These are phyloP conservation scores for Cosmorhoe ocellata DNA, from an alignment of 2,888 invertebrate genomes.

Conservation along the genomic window DNA sequence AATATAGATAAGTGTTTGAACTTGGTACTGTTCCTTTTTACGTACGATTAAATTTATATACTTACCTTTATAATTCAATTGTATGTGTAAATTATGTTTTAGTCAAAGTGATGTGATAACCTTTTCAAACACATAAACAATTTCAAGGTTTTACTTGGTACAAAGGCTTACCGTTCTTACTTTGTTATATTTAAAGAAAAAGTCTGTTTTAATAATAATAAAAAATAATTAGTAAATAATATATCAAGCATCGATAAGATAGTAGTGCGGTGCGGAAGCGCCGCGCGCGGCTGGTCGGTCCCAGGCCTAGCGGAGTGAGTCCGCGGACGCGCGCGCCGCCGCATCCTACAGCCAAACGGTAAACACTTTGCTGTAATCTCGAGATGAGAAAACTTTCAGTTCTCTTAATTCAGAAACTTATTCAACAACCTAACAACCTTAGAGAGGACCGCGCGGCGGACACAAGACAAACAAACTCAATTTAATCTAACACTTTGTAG, in stretches of 20 bases:
- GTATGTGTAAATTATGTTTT: too few relatives aligned
- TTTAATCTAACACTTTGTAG: slow-evolving; percentile 71
- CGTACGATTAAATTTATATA: too few relatives aligned
- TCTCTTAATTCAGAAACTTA: slow-evolving; percentile 84
- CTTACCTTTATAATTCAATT: too few relatives aligned
- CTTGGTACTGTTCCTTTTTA: too few relatives aligned
- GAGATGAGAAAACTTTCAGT: slow-evolving; percentile 84
- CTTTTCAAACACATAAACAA: too few relatives aligned
- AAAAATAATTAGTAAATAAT: slow-evolving; percentile 24
- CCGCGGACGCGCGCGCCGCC: slow-evolving; percentile 68
- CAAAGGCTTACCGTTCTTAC: too few relatives aligned
- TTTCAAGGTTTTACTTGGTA: too few relatives aligned
- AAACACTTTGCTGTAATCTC: slow-evolving; percentile 84
- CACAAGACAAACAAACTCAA: slow-evolving; percentile 78
- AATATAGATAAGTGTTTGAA: slow-evolving; percentile 19
- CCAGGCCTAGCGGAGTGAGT: slow-evolving; percentile 43
- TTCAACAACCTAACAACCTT: slow-evolving; percentile 83
- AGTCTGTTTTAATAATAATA: slow-evolving; percentile 9
- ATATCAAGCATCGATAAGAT: slow-evolving; percentile 26
- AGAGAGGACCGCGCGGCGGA: slow-evolving; percentile 75
- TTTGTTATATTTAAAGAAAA: neutral
- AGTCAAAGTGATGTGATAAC: too few relatives aligned
- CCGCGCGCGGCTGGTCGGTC: slow-evolving; percentile 20
- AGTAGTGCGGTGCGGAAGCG: neutral
- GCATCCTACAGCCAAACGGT: slow-evolving; percentile 81